Evolutionary conservation across 2,113 vertebrate genomes (phyloP).

Genomic region (Gavialis gangeticus): DNA sequence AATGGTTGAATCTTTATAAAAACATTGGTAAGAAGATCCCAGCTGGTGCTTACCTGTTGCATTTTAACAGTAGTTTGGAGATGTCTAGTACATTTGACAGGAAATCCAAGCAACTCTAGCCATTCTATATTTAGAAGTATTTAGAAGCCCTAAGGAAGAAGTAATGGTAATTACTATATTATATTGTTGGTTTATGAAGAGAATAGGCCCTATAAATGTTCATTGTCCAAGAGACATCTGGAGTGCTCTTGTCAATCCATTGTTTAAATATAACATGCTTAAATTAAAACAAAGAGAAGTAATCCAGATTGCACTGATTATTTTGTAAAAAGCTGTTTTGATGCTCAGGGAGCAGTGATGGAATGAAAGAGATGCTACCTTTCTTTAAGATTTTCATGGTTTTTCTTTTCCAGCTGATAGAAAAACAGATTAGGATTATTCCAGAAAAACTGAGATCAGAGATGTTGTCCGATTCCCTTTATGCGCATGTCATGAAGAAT

Average conservation of each 20-base stretch:
- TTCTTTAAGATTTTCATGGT: slow-evolving; percentile 32
- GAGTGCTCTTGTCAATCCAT: slow-evolving; percentile 15
- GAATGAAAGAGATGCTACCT: slow-evolving; percentile 45
- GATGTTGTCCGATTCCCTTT: slow-evolving; percentile 11
- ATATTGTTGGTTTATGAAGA: slow-evolving; percentile 61
- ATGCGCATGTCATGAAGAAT: background rate
- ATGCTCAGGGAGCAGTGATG: slow-evolving; percentile 18
- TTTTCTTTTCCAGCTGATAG: slow-evolving; percentile 38
- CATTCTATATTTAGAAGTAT: slow-evolving; percentile 47
- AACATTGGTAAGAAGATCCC: slow-evolving; percentile 51
- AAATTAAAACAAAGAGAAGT: slow-evolving; percentile 36
- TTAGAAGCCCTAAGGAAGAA: slow-evolving; percentile 64
- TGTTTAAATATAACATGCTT: slow-evolving; percentile 50
- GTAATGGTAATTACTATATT: slow-evolving; percentile 1
- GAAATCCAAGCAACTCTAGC: slow-evolving; percentile 36
- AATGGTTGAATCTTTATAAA: slow-evolving; percentile 64
- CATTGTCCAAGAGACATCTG: slow-evolving; percentile 48
- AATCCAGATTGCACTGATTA: slow-evolving; percentile 47
- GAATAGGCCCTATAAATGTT: slow-evolving; percentile 55
- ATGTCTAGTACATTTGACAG: slow-evolving; percentile 24
- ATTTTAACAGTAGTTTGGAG: slow-evolving; percentile 39
- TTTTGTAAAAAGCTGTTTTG: slow-evolving; percentile 47
- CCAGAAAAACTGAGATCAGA: slow-evolving; percentile 34
- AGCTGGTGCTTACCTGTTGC: slow-evolving; percentile 45
- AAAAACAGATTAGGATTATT: background rate